Conservation (phyloP, 2,888 invertebrate genomes). For the Tinea trinotella region DNA sequence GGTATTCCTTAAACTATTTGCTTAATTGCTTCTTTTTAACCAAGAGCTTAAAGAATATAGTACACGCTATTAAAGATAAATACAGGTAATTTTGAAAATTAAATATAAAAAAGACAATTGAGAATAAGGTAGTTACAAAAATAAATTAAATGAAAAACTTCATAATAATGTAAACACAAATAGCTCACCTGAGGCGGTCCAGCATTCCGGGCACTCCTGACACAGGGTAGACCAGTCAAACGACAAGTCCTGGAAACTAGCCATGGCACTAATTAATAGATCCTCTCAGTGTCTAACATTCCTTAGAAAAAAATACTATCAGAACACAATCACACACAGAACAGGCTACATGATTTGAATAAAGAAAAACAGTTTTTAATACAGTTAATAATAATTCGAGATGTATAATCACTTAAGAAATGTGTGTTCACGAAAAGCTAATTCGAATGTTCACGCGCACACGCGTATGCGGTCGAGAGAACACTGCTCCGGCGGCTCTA, state of each 20-base stretch:
- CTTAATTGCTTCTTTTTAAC: no score
- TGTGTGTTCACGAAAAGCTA: not conserved
- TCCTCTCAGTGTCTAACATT: constrained; percentile 9
- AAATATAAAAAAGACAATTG: no score
- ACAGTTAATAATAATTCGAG: not conserved
- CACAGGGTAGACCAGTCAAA: constrained; percentile 77
- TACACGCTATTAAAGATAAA: no score
- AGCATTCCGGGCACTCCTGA: constrained; percentile 74
- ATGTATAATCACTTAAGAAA: no score
- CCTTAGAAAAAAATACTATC: not conserved
- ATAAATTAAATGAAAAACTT: no score
- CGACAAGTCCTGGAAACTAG: constrained; percentile 75
- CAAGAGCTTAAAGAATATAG: no score
- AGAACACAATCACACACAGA: no score
- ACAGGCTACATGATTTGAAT: not conserved
- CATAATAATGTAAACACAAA: no score
- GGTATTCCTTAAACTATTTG: no score
- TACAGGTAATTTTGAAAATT: no score
- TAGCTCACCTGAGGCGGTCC: constrained; percentile 74
- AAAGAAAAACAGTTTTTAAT: not conserved
- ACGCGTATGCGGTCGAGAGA: constrained; percentile 51
- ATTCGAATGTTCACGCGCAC: constrained; percentile 36
- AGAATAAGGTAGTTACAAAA: no score
- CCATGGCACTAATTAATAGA: constrained; percentile 52
- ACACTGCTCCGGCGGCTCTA: constrained; percentile 47